phyloP scores from a whole-genome alignment of 2,113 vertebrate species.

The Chloropsis hardwickii region DNA sequence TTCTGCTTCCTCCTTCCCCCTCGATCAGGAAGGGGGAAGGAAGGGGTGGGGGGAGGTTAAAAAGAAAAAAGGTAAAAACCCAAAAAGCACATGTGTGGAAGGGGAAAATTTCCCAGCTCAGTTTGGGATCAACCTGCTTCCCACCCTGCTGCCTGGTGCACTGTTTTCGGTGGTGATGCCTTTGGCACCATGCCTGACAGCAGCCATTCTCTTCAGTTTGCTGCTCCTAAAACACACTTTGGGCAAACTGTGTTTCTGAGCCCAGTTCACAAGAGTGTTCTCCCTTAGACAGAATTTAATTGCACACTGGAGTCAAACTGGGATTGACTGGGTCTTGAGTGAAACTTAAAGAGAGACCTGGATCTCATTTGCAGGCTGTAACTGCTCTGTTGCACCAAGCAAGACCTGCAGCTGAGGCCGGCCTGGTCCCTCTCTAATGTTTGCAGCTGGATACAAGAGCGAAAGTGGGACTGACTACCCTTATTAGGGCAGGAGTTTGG shows the following conservation, averaged over 20 bases:
- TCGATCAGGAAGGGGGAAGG: neutral
- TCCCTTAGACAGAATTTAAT: neutral
- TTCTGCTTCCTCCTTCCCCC: neutral
- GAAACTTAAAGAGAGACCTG: neutral
- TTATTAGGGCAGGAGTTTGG: neutral
- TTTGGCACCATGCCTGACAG: neutral
- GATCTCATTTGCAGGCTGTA: neutral
- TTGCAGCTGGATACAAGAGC: neutral
- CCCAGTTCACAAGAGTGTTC: neutral
- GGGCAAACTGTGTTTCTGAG: neutral
- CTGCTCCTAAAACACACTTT: neutral
- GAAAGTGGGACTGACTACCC: neutral
- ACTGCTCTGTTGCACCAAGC: neutral
- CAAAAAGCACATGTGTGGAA: neutral
- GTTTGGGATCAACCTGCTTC: neutral
- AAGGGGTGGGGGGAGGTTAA: rapidly evolving
- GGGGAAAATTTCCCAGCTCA: neutral
- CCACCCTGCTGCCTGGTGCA: neutral
- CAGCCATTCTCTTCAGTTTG: neutral
- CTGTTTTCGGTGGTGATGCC: neutral
- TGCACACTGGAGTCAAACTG: neutral
- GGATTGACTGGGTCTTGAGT: neutral
- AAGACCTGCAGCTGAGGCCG: neutral
- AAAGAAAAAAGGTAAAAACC: neutral
- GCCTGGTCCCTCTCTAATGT: neutral